These are phyloP conservation scores for Coreius guichenoti DNA, from an alignment of 2,797 vertebrate species.

Conservation along the genomic window DNA sequence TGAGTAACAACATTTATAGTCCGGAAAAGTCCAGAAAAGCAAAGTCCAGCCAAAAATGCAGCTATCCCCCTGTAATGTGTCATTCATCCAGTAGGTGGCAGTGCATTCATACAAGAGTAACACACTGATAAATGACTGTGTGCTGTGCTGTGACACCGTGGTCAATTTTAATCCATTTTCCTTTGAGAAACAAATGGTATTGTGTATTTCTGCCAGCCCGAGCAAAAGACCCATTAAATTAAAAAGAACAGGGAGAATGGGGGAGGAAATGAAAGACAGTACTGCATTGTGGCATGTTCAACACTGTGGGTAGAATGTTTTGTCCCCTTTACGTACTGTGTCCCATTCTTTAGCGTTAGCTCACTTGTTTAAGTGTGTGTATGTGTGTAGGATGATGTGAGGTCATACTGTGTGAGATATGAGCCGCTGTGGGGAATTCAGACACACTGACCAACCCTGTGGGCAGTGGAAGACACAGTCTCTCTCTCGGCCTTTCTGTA, in stretches of 20 bases:
- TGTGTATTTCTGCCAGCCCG: constrained; percentile 1
- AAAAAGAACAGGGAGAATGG: background rate
- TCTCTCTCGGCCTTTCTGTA: constrained; percentile 33
- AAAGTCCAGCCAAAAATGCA: background rate
- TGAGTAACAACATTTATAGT: background rate
- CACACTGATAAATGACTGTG: background rate
- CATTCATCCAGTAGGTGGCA: constrained; percentile 48
- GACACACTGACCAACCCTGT: constrained; percentile 48
- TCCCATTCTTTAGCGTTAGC: constrained; percentile 28
- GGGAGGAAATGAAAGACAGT: constrained; percentile 49
- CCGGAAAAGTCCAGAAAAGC: background rate
- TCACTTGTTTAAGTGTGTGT: constrained; percentile 44
- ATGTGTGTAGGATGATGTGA: constrained; percentile 53
- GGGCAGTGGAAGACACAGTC: constrained; percentile 45
- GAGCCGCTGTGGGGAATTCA: constrained; percentile 49
- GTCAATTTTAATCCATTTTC: constrained; percentile 23
- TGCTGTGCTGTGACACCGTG: background rate
- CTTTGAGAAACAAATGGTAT: constrained; percentile 9
- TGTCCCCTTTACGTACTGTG: constrained; percentile 31
- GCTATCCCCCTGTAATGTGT: background rate
- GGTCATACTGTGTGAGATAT: constrained; percentile 56
- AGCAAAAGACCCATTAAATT: background rate
- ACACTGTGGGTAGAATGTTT: constrained; percentile 51
- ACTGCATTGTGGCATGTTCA: constrained; percentile 51
- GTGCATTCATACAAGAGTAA: background rate